Base-by-base conservation (phyloP, 1,140 invertebrate genomes). In the Marisa cornuarietis region DNA sequence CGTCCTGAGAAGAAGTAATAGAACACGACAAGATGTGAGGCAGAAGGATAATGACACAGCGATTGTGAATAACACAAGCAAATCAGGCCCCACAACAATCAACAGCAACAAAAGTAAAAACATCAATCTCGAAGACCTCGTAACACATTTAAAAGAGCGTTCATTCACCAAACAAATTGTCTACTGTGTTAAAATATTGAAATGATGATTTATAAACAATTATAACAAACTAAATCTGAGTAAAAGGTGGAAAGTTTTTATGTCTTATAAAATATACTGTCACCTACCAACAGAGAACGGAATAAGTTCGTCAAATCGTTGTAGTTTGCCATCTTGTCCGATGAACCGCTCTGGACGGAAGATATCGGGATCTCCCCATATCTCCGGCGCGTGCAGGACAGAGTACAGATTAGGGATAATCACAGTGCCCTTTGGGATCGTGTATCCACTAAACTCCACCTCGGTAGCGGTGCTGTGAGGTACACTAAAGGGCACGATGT, bases 321-420 rank as follows among this genome's bases (percentile, higher is more conserved):
- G 22, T 1, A 80, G 65, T 18, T 81, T 82, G 22, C 80, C 82
- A 52, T 83, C 61, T 3, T 76, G 80, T 71, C 87, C 85, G 14
- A 92, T 76, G 83, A 91, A 92, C 76, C 95, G 90, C 81, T 95
- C 94, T 0, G 95, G 95, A 1, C 93, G 90, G 83, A 95, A 95
- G 49, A 91, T 91, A 65, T 94, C 90, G 0, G 95, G 94, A 87
- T 95, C 93, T 4, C 92, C 91, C 94, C 94, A 96, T 3, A 85
- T 10, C 49, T 83, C 69, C 4, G 85, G 83, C 82, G 92, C 90
- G 51, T 84, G 84, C 24, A 87, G 81, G 26, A 87, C 84, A 24
- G 83, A 85, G 71, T 88, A 83, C 54, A 89, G 63, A 76, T 90
- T 89, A 16, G 87, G 85, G 11, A 90, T 68, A 13, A 92, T 77